These are phyloP conservation scores for Sinocyclocheilus grahami DNA, from an alignment of 2,113 vertebrate genomes.

Conservation along the genomic window DNA sequence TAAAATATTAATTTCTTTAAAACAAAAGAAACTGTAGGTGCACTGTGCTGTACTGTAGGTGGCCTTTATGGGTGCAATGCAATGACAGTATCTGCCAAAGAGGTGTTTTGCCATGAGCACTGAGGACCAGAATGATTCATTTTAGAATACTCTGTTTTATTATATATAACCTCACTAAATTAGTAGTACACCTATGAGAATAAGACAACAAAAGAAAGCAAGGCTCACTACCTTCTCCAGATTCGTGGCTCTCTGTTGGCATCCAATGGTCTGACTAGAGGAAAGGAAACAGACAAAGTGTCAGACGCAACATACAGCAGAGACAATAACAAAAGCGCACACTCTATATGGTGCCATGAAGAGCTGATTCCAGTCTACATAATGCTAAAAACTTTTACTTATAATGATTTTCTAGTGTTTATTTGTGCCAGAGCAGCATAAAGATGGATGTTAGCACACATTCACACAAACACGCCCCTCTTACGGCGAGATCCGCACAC, in stretches of 20 bases:
- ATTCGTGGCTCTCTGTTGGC: slow-evolving; percentile 70
- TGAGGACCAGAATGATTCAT: background rate
- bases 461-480: slow-evolving; percentile 51
- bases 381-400: background rate
- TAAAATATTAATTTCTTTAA: background rate
- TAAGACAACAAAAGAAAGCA: background rate
- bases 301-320: slow-evolving; percentile 48
- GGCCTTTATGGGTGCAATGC: background rate
- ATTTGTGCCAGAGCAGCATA: slow-evolving; percentile 21
- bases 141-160: background rate
- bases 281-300: slow-evolving; percentile 47
- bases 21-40: background rate
- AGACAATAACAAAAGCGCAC: slow-evolving; percentile 12
- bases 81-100: background rate
- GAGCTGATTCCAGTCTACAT: background rate
- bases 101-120: background rate
- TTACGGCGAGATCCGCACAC: slow-evolving; percentile 42
- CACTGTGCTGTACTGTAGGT: background rate
- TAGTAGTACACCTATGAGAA: background rate
- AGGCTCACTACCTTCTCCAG: slow-evolving; percentile 69
- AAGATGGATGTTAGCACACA: slow-evolving; percentile 40
- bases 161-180: background rate
- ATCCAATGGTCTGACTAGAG: slow-evolving; percentile 75
- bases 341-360: background rate
- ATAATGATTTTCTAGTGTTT: background rate